Conservation (phyloP, 23 tunicate genomes). For the Oikopleura vanhoeffeni region DNA sequence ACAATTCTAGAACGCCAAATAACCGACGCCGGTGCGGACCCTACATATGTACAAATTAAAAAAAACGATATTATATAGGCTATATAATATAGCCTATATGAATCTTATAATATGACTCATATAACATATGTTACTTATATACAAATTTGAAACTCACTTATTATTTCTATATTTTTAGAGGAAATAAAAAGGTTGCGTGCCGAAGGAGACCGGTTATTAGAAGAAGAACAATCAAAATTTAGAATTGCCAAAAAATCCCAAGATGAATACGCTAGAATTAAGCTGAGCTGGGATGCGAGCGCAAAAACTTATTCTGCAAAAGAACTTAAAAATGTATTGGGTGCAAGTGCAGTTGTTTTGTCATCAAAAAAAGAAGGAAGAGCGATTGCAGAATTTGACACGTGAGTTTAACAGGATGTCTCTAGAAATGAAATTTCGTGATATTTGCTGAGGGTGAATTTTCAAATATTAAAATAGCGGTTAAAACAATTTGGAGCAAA, state of each 20-base stretch:
- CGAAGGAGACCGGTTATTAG: not conserved
- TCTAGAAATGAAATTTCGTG: no score
- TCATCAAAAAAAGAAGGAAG: not conserved
- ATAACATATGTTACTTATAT: no score
- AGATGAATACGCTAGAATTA: not conserved
- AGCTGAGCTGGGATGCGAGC: not conserved
- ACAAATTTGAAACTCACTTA: not conserved
- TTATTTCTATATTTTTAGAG: not conserved
- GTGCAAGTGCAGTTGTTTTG: not conserved
- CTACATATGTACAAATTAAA: no score
- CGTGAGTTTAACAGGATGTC: no score
- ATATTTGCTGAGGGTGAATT: no score
- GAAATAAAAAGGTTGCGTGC: not conserved
- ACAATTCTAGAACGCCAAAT: no score
- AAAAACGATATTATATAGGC: no score
- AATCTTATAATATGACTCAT: no score
- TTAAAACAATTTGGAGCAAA: no score
- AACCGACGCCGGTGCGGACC: no score
- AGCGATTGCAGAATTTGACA: not conserved
- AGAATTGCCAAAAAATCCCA: not conserved
- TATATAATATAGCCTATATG: no score
- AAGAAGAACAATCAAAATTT: not conserved
- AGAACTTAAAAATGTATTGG: not conserved
- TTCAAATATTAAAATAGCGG: no score
- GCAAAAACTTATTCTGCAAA: not conserved